Conservation (phyloP, 2,888 invertebrate genomes). For the Periphyllus acericola region DNA sequence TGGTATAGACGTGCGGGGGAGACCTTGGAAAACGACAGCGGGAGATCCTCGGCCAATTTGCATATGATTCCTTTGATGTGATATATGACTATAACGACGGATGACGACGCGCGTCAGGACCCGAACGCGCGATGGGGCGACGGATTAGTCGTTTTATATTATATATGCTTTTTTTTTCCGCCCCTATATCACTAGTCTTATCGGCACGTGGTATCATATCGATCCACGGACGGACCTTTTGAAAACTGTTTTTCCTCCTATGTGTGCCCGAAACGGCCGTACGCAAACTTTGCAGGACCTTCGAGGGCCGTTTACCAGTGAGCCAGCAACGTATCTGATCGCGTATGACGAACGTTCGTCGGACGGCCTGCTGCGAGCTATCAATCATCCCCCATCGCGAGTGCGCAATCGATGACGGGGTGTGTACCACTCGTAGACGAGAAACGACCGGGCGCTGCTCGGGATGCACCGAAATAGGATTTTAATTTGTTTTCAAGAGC, state of each 20-base stretch:
- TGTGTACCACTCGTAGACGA: too few relatives aligned
- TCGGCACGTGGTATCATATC: constrained; percentile 2
- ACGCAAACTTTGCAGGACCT: background rate
- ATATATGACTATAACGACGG: constrained; percentile 13
- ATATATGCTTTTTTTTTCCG: background rate
- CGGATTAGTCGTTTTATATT: background rate
- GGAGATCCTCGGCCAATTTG: constrained; percentile 20
- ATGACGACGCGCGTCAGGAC: background rate
- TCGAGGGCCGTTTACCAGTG: background rate
- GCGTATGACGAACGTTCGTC: too few relatives aligned
- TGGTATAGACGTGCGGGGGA: background rate
- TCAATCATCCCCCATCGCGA: too few relatives aligned
- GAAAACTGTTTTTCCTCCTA: background rate
- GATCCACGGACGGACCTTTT: constrained; percentile 1
- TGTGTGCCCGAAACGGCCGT: background rate
- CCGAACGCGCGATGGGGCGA: background rate
- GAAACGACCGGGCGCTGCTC: too few relatives aligned
- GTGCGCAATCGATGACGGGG: too few relatives aligned
- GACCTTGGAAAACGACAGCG: background rate
- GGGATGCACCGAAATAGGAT: too few relatives aligned
- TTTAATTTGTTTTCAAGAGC: too few relatives aligned
- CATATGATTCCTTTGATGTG: constrained; percentile 24
- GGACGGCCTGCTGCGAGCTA: background rate
- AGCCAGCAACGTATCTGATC: background rate
- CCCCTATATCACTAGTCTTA: background rate